phyloP scores from a whole-genome alignment of 2,797 vertebrate genomes.

The Tadarida brasiliensis region DNA sequence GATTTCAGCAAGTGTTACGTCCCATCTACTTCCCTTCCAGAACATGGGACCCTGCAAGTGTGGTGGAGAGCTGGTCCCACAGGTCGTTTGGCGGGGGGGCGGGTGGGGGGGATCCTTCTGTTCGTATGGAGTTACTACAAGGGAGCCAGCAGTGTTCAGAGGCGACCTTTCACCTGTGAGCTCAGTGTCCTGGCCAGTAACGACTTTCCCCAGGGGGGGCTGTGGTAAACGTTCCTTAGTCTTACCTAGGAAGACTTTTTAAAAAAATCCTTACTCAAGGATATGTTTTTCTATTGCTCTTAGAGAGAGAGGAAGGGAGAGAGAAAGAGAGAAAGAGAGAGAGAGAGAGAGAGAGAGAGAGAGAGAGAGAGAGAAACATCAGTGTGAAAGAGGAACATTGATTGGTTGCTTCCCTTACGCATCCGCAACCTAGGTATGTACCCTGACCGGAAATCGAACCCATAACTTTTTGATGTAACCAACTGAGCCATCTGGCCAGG shows the following conservation, averaged over 20 bases:
- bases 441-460: too few species aligned
- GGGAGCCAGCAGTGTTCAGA: background rate
- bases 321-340: too few species aligned
- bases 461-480: too few species aligned
- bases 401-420: too few species aligned
- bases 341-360: too few species aligned
- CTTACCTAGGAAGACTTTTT: background rate
- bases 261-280: too few species aligned
- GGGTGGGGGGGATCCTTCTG: background rate
- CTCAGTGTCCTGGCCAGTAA: background rate
- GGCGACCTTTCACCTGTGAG: background rate
- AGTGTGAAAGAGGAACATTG: too few species aligned
- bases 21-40: background rate
- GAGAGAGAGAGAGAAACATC: too few species aligned
- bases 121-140: background rate
- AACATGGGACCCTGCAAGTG: background rate
- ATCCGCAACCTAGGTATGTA: too few species aligned
- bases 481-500: too few species aligned
- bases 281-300: too few species aligned
- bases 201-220: accelerated
- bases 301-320: too few species aligned
- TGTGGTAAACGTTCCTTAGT: background rate
- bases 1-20: background rate
- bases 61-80: background rate
- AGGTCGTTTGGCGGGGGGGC: background rate